phyloP scores from a whole-genome alignment of 2,888 invertebrate species.

The Scaptomyza reducta region DNA sequence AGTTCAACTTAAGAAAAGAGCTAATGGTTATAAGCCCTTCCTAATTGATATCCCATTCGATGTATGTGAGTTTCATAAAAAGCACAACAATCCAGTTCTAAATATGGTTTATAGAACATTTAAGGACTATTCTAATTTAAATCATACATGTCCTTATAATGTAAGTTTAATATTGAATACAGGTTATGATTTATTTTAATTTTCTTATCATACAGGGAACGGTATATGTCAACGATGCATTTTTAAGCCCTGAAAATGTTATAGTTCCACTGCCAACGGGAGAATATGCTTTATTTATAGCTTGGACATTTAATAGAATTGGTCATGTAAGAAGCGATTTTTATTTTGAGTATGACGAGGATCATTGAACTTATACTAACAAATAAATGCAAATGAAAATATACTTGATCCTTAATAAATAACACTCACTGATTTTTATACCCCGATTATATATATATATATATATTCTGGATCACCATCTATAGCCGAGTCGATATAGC shows the following conservation, averaged over 20 bases:
- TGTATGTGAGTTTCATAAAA: slow-evolving; percentile 11
- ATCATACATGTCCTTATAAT: slow-evolving; percentile 35
- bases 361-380: too few relatives aligned
- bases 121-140: slow-evolving; percentile 26
- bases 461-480: too few relatives aligned
- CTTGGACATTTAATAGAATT: slow-evolving; percentile 1
- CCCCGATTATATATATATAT: too few relatives aligned
- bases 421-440: too few relatives aligned
- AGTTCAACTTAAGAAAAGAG: slow-evolving; percentile 7
- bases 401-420: too few relatives aligned
- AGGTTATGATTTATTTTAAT: too few relatives aligned
- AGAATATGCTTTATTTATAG: slow-evolving; percentile 18
- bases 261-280: slow-evolving; percentile 21
- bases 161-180: slow-evolving; percentile 7
- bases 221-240: slow-evolving; percentile 2
- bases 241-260: background rate
- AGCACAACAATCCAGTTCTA: slow-evolving; percentile 12
- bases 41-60: too few relatives aligned
- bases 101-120: slow-evolving; percentile 3
- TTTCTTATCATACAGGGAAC: slow-evolving; percentile 15
- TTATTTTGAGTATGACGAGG: slow-evolving; percentile 14
- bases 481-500: too few relatives aligned
- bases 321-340: background rate
- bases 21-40: slow-evolving; percentile 33
- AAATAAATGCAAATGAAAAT: too few relatives aligned